phyloP scores from a whole-genome alignment of 2,888 invertebrate genomes.

The Dicycla oo region DNA sequence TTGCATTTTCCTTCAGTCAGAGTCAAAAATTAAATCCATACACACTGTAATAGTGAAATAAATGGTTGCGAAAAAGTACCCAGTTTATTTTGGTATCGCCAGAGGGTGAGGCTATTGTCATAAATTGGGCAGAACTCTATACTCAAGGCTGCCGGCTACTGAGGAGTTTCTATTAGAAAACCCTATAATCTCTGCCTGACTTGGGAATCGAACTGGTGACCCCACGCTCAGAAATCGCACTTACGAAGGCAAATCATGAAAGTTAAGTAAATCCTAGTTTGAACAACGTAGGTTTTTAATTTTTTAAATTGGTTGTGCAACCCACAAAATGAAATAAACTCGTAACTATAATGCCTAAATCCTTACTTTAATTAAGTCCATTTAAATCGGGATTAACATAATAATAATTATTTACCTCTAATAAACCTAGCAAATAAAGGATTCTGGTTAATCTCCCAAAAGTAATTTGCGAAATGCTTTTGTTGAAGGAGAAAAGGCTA shows the following conservation, averaged over 20 bases:
- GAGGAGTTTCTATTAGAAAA: neutral
- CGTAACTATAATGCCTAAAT: neutral
- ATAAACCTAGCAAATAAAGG: constrained; percentile 40
- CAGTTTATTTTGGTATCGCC: no score
- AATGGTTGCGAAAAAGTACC: no score
- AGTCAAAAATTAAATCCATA: no score
- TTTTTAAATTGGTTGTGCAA: neutral
- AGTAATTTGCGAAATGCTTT: constrained; percentile 55
- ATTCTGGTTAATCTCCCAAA: constrained; percentile 45
- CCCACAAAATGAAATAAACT: neutral
- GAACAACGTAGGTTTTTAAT: neutral
- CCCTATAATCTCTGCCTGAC: no score
- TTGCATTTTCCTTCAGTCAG: no score
- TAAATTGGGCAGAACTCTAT: neutral
- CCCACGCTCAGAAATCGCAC: neutral
- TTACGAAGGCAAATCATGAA: neutral
- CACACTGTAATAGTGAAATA: no score
- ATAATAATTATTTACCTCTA: constrained; percentile 43
- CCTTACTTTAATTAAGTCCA: neutral
- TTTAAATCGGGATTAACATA: constrained; percentile 8
- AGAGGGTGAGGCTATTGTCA: neutral
- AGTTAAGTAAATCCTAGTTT: no score
- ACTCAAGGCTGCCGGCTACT: no score
- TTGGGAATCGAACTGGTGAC: no score
- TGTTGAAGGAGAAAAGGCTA: constrained; percentile 38